These are phyloP conservation scores for Parauchenoglanis ngamensis DNA, from an alignment of 2,797 vertebrate genomes.

Conservation along the genomic window DNA sequence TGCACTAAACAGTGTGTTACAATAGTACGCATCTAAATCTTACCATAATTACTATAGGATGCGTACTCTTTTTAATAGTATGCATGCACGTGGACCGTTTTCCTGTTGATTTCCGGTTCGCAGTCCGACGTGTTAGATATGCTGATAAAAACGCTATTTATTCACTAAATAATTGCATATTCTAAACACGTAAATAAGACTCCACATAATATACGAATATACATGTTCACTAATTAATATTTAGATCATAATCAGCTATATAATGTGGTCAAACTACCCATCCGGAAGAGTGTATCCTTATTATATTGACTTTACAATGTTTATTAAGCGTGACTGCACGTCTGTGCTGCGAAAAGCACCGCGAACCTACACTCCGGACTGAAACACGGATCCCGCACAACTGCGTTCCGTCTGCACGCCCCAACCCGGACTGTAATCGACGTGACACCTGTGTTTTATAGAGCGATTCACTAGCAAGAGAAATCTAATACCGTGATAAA, in stretches of 20 bases:
- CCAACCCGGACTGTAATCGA: not conserved
- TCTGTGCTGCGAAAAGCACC: not conserved
- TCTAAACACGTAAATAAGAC: not conserved
- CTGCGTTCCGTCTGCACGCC: not conserved
- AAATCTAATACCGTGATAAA: not conserved
- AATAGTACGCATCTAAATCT: not conserved
- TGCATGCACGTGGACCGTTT: not conserved
- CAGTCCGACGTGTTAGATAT: not conserved
- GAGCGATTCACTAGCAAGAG: not conserved
- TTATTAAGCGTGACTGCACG: conserved; percentile 1
- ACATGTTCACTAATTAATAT: not conserved
- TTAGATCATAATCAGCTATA: not conserved
- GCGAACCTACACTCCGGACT: not conserved
- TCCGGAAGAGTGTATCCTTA: not conserved
- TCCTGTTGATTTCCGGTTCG: not conserved
- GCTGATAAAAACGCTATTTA: not conserved
- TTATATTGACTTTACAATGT: not conserved
- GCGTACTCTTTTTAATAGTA: not conserved
- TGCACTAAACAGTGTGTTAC: not conserved
- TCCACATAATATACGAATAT: not conserved
- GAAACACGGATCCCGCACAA: not conserved
- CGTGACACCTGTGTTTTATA: not conserved
- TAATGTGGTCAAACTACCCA: not conserved
- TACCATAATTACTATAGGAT: not conserved
- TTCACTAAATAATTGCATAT: not conserved